Base-by-base conservation (phyloP, 2,888 invertebrate genomes). In the Orthosia cruda region DNA sequence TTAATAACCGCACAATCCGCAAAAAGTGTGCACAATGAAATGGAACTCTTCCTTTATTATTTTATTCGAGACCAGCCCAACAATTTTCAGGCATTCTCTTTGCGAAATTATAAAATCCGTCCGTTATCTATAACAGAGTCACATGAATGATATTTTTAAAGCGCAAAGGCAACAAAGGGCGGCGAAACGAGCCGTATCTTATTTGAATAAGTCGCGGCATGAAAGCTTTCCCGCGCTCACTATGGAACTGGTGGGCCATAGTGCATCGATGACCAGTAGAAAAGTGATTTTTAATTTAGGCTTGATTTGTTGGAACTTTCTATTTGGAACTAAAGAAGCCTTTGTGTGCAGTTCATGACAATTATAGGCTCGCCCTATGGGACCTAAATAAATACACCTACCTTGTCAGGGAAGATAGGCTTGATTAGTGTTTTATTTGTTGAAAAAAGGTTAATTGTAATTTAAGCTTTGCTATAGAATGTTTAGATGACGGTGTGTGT, bases 191-290 rank as follows among this genome's bases (percentile, higher is more conserved):
- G 84, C 78, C 85, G 87, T 86, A 84, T 86, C 89, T 89, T 89
- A 89, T 89, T 89, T 89, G 88, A 89, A 89, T 89, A 89, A 89
- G 85, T 85, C 81, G 81, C 65, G 78, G 80, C 74, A 87, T 88
- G 85, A 86, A 85, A 82, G 87, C 83, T 79, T 67, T 65, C 76
- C 71, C 69, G 77, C 71, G 71, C 68, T 83, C 76, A 78, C 80
- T 84, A 73, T 77, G 84, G 66, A 81, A 77, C 77, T 70, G 68
- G 47, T 32, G 63, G 57, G 61, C 12, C 80, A 76, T 52, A 77
- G 69, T 74, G 45, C 15, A 66, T 20, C 0, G 26, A 52, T 40
- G 2, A 62, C 16, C 76, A 81, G 82, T 72, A 70, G 58, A 52
- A 13, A 9, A 62, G 16, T 16, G 47, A 23, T 45, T 16, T 23